Percentiles rank a stretch among this genome's conserved stretches.
phyloP scores from a whole-genome alignment of 2,797 vertebrate species.

The Gallirallus australis region DNA sequence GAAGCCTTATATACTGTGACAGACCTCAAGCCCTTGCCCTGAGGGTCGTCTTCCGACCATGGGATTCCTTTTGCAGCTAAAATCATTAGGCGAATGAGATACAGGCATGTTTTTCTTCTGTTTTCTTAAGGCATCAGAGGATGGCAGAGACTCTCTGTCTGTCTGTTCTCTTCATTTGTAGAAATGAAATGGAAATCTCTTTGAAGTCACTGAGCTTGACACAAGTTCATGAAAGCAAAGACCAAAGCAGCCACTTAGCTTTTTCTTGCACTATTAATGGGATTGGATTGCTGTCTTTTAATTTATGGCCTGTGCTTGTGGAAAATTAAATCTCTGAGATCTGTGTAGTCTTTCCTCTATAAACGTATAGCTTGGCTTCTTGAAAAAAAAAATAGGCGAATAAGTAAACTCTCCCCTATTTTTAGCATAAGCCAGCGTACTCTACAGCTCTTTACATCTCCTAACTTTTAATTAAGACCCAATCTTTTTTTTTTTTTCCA shows the following conservation, averaged over 20 bases:
- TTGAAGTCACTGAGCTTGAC: conserved; percentile 41
- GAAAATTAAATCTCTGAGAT: conserved; percentile 53
- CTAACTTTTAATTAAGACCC: not conserved
- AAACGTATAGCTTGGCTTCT: not conserved
- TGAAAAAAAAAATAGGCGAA: not conserved
- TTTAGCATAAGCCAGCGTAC: not conserved
- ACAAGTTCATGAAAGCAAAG: conserved; percentile 56
- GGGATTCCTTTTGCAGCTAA: conserved; percentile 64
- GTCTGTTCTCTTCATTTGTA: conserved; percentile 58
- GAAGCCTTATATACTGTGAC: conserved; percentile 59
- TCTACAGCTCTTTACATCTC: not conserved
- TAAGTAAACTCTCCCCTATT: conserved; percentile 6
- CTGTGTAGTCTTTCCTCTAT: conserved; percentile 9
- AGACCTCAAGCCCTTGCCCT: conserved; percentile 45
- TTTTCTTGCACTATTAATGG: conserved; percentile 44
- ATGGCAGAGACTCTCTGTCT: conserved; percentile 54
- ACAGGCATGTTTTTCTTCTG: conserved; percentile 36
- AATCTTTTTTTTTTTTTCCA: not conserved
- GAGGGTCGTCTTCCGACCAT: conserved; percentile 40
- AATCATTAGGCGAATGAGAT: conserved; percentile 62
- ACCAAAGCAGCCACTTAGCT: conserved; percentile 44
- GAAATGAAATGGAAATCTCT: conserved; percentile 65
- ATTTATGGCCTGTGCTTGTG: conserved; percentile 36
- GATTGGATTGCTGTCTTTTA: conserved; percentile 46
- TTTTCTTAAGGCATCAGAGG: conserved; percentile 57